A percentile compares a stretch with the other conserved stretches of the same genome.
Conservation (phyloP, 2,888 invertebrate species). For the Plebejus anna region DNA sequence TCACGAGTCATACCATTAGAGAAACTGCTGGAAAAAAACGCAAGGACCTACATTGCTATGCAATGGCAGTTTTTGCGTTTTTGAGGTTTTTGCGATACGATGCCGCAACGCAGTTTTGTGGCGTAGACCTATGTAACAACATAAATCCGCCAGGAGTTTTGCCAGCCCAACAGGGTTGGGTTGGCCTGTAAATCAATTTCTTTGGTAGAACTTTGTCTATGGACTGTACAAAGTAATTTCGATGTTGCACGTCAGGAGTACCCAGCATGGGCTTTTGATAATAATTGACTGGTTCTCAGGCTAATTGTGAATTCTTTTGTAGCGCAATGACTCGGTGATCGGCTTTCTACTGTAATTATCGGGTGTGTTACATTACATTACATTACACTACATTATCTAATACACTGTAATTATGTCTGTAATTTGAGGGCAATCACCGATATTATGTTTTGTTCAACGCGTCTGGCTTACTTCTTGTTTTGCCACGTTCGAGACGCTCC, state of each 20-base stretch:
- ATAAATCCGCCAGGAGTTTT: too few species aligned
- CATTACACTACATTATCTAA: constrained; percentile 1
- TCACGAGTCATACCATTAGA: too few species aligned
- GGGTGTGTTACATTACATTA: constrained; percentile 5
- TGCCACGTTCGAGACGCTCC: neutral
- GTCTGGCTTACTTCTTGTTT: neutral
- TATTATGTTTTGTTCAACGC: constrained; percentile 10
- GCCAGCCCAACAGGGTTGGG: too few species aligned
- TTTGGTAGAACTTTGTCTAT: neutral
- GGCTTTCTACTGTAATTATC: constrained; percentile 3
- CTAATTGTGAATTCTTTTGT: constrained; percentile 3
- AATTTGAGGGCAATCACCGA: constrained; percentile 2
- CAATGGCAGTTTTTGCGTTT: too few species aligned
- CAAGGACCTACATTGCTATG: too few species aligned
- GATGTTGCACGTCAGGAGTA: neutral
- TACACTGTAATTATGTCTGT: neutral
- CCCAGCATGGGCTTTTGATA: neutral
- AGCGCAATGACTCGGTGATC: constrained; percentile 4
- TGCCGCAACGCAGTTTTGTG: too few species aligned
- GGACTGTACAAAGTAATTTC: neutral
- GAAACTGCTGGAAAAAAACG: too few species aligned
- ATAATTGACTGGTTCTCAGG: neutral
- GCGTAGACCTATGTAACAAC: too few species aligned
- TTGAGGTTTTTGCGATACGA: too few species aligned
- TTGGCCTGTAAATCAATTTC: too few species aligned